Percentiles rank a stretch among this genome's conserved stretches.
These are phyloP conservation scores for Turnix velox DNA, from an alignment of 2,113 vertebrate genomes.

Conservation along the genomic window DNA sequence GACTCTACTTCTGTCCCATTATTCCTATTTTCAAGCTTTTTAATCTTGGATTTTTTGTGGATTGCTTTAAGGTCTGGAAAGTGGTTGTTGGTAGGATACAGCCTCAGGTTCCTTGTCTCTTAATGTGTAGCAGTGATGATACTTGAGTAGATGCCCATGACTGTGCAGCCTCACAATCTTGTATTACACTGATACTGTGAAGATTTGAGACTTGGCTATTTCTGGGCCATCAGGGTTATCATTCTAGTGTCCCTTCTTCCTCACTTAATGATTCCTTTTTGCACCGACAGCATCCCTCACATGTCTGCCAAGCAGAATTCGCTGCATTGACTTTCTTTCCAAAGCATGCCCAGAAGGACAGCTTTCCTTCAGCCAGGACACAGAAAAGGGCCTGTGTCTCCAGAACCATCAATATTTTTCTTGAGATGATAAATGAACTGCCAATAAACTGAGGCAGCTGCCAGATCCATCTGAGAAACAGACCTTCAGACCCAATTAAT, in stretches of 20 bases:
- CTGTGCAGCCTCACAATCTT: background rate
- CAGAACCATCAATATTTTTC: constrained; percentile 75
- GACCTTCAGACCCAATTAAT: constrained; percentile 55
- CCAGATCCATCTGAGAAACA: constrained; percentile 69
- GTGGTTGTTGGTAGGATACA: background rate
- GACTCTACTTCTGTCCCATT: background rate
- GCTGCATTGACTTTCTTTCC: constrained; percentile 63
- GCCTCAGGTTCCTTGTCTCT: background rate
- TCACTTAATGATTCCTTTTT: constrained; percentile 16
- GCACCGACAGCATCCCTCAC: background rate
- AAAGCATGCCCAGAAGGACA: constrained; percentile 54
- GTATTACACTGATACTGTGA: background rate
- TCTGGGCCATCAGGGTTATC: background rate
- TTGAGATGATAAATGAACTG: constrained; percentile 79
- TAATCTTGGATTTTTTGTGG: background rate
- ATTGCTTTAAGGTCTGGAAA: background rate
- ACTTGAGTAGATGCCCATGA: background rate
- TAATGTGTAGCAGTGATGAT: background rate
- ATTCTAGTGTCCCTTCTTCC: background rate
- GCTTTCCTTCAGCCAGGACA: constrained; percentile 57
- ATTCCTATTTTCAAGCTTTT: background rate
- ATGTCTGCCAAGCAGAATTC: constrained; percentile 11
- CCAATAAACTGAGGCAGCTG: constrained; percentile 76
- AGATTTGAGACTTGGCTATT: background rate
- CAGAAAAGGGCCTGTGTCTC: constrained; percentile 56